Conservation (phyloP, 2,113 vertebrate genomes). For the Prinia subflava region DNA sequence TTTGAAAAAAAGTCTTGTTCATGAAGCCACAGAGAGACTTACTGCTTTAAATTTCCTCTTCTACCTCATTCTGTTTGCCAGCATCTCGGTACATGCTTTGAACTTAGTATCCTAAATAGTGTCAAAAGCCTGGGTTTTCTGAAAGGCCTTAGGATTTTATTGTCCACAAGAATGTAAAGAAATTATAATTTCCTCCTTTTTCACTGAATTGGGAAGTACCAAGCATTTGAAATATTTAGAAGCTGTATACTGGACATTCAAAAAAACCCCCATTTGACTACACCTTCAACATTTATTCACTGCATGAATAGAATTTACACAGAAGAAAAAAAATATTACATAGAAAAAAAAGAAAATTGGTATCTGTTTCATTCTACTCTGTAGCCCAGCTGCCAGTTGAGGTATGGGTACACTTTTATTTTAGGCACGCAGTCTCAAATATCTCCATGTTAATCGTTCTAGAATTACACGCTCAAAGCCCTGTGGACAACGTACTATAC, state of each 20-base stretch:
- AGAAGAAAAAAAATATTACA: not conserved
- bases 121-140: not conserved
- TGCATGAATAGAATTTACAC: not conserved
- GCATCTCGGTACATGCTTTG: not conserved
- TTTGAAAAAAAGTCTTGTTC: not conserved
- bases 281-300: not conserved
- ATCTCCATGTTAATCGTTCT: not conserved
- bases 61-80: not conserved
- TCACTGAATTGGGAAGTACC: not conserved
- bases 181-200: not conserved
- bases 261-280: not conserved
- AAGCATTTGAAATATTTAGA: not conserved
- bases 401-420: conserved; percentile 26
- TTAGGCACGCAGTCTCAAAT: conserved; percentile 30
- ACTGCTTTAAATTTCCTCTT: not conserved
- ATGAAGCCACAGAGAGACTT: not conserved
- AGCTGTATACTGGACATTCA: not conserved
- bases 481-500: not conserved
- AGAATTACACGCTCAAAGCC: not conserved
- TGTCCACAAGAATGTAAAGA: not conserved
- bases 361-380: not conserved
- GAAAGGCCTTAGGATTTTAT: not conserved
- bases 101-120: not conserved
- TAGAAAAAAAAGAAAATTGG: not conserved
- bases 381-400: not conserved